Conservation (phyloP, 2,113 vertebrate species). For the Oncorhynchus tshawytscha region DNA sequence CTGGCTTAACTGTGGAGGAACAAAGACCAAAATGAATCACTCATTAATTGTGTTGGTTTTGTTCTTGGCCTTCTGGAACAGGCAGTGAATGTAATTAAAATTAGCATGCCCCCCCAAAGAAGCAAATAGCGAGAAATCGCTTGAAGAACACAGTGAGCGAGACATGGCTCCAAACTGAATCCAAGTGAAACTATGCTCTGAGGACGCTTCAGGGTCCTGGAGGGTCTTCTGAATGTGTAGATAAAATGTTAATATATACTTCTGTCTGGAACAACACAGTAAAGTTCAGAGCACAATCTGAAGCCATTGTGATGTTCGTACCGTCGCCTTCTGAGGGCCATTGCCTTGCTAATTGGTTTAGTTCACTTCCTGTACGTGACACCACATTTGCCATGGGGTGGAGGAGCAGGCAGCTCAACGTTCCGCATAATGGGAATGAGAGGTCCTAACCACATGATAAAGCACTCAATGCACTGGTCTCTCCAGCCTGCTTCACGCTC, state of each 20-base stretch:
- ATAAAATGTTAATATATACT: slow-evolving; percentile 14
- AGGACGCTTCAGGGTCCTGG: slow-evolving; percentile 36
- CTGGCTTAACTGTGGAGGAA: slow-evolving; percentile 40
- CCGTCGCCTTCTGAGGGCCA: too few relatives aligned
- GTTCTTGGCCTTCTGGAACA: slow-evolving; percentile 58
- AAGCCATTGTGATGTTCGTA: background rate
- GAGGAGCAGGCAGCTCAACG: slow-evolving; percentile 24
- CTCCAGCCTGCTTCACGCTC: slow-evolving; percentile 59
- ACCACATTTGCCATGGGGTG: background rate
- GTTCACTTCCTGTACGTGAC: background rate
- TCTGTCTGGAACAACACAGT: background rate
- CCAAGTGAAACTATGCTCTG: slow-evolving; percentile 15
- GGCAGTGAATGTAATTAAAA: slow-evolving; percentile 65
- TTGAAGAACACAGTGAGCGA: slow-evolving; percentile 27
- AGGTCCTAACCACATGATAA: slow-evolving; percentile 53
- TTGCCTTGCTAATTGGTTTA: background rate
- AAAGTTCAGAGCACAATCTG: background rate
- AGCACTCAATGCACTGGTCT: slow-evolving; percentile 51
- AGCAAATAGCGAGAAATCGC: slow-evolving; percentile 24
- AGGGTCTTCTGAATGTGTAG: slow-evolving; percentile 28
- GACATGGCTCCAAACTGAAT: background rate
- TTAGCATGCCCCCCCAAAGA: slow-evolving; percentile 46
- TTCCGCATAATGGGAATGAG: slow-evolving; percentile 51
- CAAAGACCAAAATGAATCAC: slow-evolving; percentile 56
- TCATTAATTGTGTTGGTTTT: slow-evolving; percentile 66